These are phyloP conservation scores for Cryptocephalus moraei DNA, from an alignment of 2,888 invertebrate genomes.

Conservation along the genomic window DNA sequence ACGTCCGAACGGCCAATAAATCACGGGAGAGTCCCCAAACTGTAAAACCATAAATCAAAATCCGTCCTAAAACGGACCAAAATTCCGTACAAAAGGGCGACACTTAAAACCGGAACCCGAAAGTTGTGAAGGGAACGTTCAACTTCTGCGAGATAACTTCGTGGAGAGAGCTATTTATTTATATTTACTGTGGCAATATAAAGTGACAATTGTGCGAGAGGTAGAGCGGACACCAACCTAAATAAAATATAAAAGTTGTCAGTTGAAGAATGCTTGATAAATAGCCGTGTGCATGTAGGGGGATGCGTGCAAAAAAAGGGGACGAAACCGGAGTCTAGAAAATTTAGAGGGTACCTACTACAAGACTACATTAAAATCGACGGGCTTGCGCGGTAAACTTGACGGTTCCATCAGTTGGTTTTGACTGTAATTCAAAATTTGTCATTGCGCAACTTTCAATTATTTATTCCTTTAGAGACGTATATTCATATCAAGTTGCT, in stretches of 20 bases:
- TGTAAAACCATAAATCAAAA: constrained; percentile 3
- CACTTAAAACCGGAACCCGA: constrained; percentile 1
- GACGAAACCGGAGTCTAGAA: neutral
- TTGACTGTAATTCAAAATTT: too few species aligned
- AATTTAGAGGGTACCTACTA: too few species aligned
- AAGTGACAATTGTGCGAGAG: constrained; percentile 29
- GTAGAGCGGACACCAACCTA: constrained; percentile 26
- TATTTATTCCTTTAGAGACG: too few species aligned
- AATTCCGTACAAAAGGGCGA: constrained; percentile 1
- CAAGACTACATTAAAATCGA: too few species aligned
- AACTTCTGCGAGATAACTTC: too few species aligned
- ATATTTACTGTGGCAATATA: constrained; percentile 31
- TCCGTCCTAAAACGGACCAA: neutral
- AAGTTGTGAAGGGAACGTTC: too few species aligned
- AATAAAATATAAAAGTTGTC: constrained; percentile 37
- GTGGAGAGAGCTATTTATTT: constrained; percentile 24
- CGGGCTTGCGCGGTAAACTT: too few species aligned
- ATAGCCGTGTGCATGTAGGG: constrained; percentile 22
- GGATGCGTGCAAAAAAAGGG: constrained; percentile 4
- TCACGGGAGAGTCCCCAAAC: neutral
- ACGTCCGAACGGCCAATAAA: too few species aligned
- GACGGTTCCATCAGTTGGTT: too few species aligned
- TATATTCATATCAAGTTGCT: too few species aligned
- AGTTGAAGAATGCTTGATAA: constrained; percentile 33
- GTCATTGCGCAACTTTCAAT: too few species aligned